These are phyloP conservation scores for Vimba vimba DNA, from an alignment of 2,113 vertebrate species.

Conservation along the genomic window DNA sequence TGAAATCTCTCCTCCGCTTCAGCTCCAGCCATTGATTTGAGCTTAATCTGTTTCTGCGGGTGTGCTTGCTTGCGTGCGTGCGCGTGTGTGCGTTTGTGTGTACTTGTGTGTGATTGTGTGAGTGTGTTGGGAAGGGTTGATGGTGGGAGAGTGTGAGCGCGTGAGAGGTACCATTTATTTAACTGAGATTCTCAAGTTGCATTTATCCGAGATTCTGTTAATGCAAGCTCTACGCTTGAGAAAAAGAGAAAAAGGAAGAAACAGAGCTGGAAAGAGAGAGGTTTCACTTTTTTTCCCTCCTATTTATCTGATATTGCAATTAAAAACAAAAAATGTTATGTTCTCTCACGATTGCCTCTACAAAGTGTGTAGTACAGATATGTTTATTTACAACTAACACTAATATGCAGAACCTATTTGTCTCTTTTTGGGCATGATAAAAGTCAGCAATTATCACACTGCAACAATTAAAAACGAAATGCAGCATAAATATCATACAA, in stretches of 20 bases:
- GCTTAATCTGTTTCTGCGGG: constrained; percentile 81
- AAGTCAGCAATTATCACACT: not conserved
- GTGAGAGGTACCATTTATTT: constrained; percentile 57
- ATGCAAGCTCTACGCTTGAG: constrained; percentile 22
- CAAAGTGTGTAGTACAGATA: not conserved
- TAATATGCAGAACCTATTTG: not conserved
- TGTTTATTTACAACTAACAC: not conserved
- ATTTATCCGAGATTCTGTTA: constrained; percentile 45
- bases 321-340: not conserved
- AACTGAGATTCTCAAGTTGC: constrained; percentile 44
- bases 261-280: not conserved
- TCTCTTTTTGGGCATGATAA: not conserved
- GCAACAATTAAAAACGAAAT: not conserved
- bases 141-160: constrained; percentile 46
- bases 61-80: constrained; percentile 51
- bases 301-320: not conserved
- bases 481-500: not conserved
- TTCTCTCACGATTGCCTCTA: not conserved
- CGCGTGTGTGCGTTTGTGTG: constrained; percentile 46
- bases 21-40: constrained; percentile 83
- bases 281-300: not conserved
- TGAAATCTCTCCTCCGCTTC: constrained; percentile 83
- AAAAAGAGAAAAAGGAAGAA: not conserved
- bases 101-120: constrained; percentile 44
- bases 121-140: constrained; percentile 45